These are phyloP conservation scores for Gastrophryne carolinensis DNA, from an alignment of 2,797 vertebrate genomes.

Conservation along the genomic window DNA sequence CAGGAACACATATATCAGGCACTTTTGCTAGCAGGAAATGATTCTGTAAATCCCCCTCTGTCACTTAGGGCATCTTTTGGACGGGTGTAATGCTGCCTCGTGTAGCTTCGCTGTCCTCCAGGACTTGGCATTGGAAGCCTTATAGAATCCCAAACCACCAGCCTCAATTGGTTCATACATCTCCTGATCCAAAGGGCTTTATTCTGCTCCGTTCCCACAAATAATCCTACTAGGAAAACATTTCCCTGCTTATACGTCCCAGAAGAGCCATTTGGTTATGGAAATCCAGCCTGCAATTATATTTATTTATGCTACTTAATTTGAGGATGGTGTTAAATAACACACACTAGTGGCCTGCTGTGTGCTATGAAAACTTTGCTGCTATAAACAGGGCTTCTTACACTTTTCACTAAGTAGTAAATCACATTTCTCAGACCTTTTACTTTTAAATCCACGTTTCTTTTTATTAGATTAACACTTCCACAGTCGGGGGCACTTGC, in stretches of 20 bases:
- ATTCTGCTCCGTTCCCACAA: constrained; percentile 21
- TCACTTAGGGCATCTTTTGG: neutral
- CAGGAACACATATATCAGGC: neutral
- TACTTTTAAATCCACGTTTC: constrained; percentile 23
- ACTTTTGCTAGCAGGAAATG: neutral
- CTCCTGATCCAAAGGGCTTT: constrained; percentile 27
- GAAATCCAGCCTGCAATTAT: constrained; percentile 39
- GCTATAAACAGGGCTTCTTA: constrained; percentile 30
- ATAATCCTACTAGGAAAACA: constrained; percentile 35
- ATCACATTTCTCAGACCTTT: constrained; percentile 14
- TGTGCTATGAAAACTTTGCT: constrained; percentile 23
- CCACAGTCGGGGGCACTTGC: constrained; percentile 16
- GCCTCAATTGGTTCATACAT: constrained; percentile 31
- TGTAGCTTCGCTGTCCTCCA: constrained; percentile 1
- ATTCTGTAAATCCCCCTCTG: neutral
- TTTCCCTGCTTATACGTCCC: constrained; percentile 26
- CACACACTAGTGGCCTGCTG: constrained; percentile 22
- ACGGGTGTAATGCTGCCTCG: neutral
- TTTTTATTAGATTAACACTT: constrained; percentile 41
- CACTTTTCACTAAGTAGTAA: constrained; percentile 7
- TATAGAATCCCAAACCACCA: constrained; percentile 11
- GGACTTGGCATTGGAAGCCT: constrained; percentile 9
- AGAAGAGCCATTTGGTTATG: constrained; percentile 26
- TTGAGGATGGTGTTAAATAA: constrained; percentile 36
- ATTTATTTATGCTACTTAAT: constrained; percentile 42